Base-by-base conservation (phyloP, 2,888 invertebrate species). In the Monopis laevigella region DNA sequence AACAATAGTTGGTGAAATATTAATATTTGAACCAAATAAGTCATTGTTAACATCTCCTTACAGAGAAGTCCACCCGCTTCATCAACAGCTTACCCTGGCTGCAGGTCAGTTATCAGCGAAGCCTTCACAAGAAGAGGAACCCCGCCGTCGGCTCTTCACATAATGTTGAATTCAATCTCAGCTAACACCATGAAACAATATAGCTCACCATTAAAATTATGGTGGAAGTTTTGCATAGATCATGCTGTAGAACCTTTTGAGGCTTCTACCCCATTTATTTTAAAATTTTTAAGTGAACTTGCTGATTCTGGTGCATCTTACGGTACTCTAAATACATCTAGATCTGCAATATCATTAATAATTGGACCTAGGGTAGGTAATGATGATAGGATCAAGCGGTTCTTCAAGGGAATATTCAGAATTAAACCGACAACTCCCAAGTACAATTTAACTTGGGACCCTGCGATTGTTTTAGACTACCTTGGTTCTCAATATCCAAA, bases 391-490 rank as follows among this genome's bases (percentile, higher is more conserved):
- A 42, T 43, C 3, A 45, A 44, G 27, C 29, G 44, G 6, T 42
- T 49, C 13, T 19, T 47, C 2, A 48, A 44, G 11, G 47, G 49
- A 6, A 18, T 46, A 11, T 45, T 32, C 40, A 30, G 30, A 34
- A 17, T 43, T 8, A 41, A 45, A 26, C 46, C 49, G 13, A 6
- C 40, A 13, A 18, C 42, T 44, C 48, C 50, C 3, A 50, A 43
- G 39, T 53, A 59, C 43, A 45, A 55, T 21, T 19, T 14, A 6
- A 54, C 44, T 1, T 60, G 59, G 58, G 50, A 62, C 35, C 53
- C 56, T 7, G 5, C 28, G 4, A 30, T 45, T n/a, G 50, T 46
- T 13, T 30, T 45, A 14, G 44, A 44, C 6, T 47, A 45, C 42
- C 39, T 50, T 26, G 39, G 30, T 5, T 40, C 40, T 7, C 29